Evolutionary conservation across 2,797 vertebrate genomes (phyloP).

Genomic region (Sebastes flavidus): DNA sequence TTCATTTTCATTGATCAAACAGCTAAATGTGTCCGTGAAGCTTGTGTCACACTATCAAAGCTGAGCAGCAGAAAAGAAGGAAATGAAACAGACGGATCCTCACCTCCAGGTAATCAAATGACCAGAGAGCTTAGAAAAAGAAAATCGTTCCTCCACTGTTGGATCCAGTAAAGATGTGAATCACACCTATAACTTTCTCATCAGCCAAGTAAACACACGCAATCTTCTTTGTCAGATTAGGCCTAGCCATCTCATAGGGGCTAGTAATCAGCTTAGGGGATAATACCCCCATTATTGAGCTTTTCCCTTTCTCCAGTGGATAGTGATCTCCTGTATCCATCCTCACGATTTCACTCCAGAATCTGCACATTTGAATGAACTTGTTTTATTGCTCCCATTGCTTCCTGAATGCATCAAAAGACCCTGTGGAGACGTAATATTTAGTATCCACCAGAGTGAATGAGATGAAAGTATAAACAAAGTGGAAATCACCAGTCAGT

Average conservation of each 20-base stretch:
- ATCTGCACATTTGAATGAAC: slow-evolving; percentile 41
- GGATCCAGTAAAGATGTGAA: slow-evolving; percentile 27
- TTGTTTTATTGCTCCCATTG: slow-evolving; percentile 28
- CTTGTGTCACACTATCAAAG: slow-evolving; percentile 41
- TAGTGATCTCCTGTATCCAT: slow-evolving; percentile 38
- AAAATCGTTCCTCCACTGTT: neutral
- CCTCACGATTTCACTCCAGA: slow-evolving; percentile 16
- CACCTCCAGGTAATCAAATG: slow-evolving; percentile 45
- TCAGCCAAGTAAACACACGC: slow-evolving; percentile 48
- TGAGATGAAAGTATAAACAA: slow-evolving; percentile 24
- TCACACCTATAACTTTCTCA: slow-evolving; percentile 41
- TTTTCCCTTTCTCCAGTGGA: slow-evolving; percentile 51
- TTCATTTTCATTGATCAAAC: slow-evolving; percentile 61
- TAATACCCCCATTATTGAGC: slow-evolving; percentile 60
- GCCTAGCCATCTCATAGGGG: slow-evolving; percentile 34
- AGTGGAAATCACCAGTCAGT: slow-evolving; percentile 16
- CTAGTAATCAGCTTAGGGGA: slow-evolving; percentile 69
- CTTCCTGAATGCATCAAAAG: slow-evolving; percentile 8
- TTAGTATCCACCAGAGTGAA: slow-evolving; percentile 2
- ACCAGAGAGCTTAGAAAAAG: neutral
- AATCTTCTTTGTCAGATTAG: slow-evolving; percentile 54
- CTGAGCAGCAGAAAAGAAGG: slow-evolving; percentile 6
- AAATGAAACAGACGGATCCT: slow-evolving; percentile 37
- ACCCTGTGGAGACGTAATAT: slow-evolving; percentile 1
- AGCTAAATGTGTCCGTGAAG: slow-evolving; percentile 22